Evolutionary conservation across 1,140 invertebrate species (phyloP).

Genomic region (Plectus sambesii): DNA sequence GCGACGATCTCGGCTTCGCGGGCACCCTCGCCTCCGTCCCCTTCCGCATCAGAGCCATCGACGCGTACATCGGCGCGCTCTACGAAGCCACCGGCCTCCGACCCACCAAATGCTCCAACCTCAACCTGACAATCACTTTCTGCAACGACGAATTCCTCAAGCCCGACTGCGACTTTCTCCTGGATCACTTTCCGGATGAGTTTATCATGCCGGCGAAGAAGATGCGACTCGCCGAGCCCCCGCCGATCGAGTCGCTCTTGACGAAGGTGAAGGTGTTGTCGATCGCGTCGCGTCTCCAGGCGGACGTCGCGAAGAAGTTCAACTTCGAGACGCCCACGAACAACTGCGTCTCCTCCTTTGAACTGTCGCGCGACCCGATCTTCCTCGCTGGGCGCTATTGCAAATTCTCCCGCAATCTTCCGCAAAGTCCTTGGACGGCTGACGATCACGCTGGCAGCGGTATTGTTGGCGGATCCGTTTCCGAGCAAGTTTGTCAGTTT

Average conservation of each 20-base stretch:
- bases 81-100: conserved; percentile 30
- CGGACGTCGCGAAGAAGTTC: conserved; percentile 27
- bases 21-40: conserved; percentile 21
- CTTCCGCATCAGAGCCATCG: conserved; percentile 24
- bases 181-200: conserved; percentile 28
- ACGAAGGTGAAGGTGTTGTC: conserved; percentile 31
- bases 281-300: conserved; percentile 16
- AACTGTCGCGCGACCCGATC: conserved; percentile 33
- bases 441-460: conserved; percentile 13
- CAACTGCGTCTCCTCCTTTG: conserved; percentile 16
- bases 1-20: conserved; percentile 19
- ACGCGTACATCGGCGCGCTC: conserved; percentile 21
- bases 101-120: conserved; percentile 34
- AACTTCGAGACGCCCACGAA: conserved; percentile 20
- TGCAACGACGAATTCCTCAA: conserved; percentile 37
- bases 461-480: too few relatives aligned
- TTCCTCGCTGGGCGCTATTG: conserved; percentile 40
- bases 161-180: conserved; percentile 27
- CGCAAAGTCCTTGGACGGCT: conserved; percentile 38
- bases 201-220: conserved; percentile 24
- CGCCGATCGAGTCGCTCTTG: conserved; percentile 9
- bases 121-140: conserved; percentile 37
- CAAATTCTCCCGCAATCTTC: conserved; percentile 37
- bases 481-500: conserved; percentile 29
- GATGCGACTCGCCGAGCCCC: conserved; percentile 2